These are phyloP conservation scores for Corbicula japonica DNA, from an alignment of 2,888 invertebrate species.

Conservation along the genomic window DNA sequence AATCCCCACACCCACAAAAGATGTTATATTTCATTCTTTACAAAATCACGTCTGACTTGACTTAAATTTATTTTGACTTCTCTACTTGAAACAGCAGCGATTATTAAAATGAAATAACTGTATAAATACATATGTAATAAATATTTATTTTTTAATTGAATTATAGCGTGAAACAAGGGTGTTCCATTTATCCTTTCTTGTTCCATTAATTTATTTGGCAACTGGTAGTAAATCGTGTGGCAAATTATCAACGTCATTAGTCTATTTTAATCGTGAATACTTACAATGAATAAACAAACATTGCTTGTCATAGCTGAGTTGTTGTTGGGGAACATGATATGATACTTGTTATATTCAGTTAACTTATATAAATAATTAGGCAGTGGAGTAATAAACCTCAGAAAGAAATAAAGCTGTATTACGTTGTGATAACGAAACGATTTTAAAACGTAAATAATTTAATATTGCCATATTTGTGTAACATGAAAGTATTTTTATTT, in stretches of 20 bases:
- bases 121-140: no score
- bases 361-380: not conserved
- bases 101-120: no score
- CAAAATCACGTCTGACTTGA: no score
- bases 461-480: no score
- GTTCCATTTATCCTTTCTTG: slow-evolving; percentile 37
- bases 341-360: not conserved
- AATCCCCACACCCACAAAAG: no score
- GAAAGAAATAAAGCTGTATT: slow-evolving; percentile 1
- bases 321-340: not conserved
- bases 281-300: slow-evolving; percentile 38
- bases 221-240: slow-evolving; percentile 47
- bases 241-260: slow-evolving; percentile 39
- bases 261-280: slow-evolving; percentile 43
- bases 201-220: slow-evolving; percentile 41
- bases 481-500: no score
- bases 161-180: slow-evolving; percentile 25
- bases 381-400: not conserved
- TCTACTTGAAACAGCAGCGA: no score
- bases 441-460: no score
- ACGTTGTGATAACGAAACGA: slow-evolving; percentile 4
- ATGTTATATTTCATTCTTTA: no score
- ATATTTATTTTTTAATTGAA: no score
- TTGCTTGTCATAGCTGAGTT: slow-evolving; percentile 24
- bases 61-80: no score